Evolutionary conservation across 2,888 invertebrate genomes (phyloP).

Genomic region (Mystacides longicornis): DNA sequence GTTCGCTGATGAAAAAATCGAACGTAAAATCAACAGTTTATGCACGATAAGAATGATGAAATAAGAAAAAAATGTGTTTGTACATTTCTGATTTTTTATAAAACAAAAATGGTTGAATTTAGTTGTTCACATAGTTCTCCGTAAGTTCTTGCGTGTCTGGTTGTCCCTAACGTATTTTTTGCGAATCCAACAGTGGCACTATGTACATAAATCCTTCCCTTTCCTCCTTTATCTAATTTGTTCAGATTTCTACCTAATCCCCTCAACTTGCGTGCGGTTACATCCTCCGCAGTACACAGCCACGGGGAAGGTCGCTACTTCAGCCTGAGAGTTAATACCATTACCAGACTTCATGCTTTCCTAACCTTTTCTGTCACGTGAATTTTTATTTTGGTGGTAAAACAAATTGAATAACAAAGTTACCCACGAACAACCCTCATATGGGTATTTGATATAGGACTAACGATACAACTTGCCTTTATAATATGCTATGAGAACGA

Average conservation of each 20-base stretch:
- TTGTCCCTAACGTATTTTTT: neutral
- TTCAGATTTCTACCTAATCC: slow-evolving; percentile 24
- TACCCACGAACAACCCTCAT: neutral
- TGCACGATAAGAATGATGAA: too few species aligned
- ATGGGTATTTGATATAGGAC: slow-evolving; percentile 3
- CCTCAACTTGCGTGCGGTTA: slow-evolving; percentile 12
- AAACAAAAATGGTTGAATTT: too few species aligned
- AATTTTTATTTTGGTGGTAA: slow-evolving; percentile 14
- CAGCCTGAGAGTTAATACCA: slow-evolving; percentile 22
- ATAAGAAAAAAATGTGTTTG: too few species aligned
- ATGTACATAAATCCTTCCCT: slow-evolving; percentile 20
- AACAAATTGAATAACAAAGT: neutral
- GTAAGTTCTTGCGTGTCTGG: too few species aligned
- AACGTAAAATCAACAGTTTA: too few species aligned
- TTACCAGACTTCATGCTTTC: slow-evolving; percentile 24
- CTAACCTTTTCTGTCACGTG: slow-evolving; percentile 1
- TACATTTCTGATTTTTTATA: too few species aligned
- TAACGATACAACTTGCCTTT: too few species aligned
- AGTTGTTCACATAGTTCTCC: too few species aligned
- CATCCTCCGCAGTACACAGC: too few species aligned
- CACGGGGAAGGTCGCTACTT: slow-evolving; percentile 22
- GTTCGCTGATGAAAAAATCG: too few species aligned
- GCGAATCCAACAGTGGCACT: neutral
- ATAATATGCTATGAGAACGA: too few species aligned
- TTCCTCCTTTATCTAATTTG: slow-evolving; percentile 25